Conservation (phyloP, 2,888 invertebrate genomes). For the Microctonus brassicae region DNA sequence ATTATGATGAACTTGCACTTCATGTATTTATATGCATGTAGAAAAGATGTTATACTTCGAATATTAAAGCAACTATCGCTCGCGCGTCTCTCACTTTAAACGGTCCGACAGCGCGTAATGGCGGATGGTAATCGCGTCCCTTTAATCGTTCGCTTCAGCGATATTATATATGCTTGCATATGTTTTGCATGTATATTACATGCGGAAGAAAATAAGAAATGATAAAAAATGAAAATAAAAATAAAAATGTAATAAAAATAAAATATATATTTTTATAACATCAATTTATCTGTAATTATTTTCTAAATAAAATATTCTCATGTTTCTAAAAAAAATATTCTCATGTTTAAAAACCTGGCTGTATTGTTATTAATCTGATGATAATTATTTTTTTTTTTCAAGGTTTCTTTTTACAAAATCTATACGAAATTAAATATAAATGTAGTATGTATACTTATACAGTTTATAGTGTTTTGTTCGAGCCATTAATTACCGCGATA, state of each 20-base stretch:
- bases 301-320: too few relatives aligned
- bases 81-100: slow-evolving; percentile 40
- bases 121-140: slow-evolving; percentile 46
- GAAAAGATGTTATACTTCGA: slow-evolving; percentile 38
- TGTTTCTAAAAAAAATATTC: background rate
- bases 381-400: background rate
- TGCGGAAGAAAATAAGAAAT: background rate
- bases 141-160: slow-evolving; percentile 41
- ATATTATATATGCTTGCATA: slow-evolving; percentile 9
- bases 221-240: background rate
- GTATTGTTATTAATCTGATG: background rate
- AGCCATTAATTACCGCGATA: slow-evolving; percentile 1
- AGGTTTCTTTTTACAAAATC: too few relatives aligned
- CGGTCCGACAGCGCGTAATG: slow-evolving; percentile 46
- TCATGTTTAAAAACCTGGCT: background rate
- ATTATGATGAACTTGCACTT: slow-evolving; percentile 8
- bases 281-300: background rate
- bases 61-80: slow-evolving; percentile 45
- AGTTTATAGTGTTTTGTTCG: background rate
- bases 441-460: background rate
- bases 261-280: background rate
- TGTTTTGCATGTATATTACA: background rate
- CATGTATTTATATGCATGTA: slow-evolving; percentile 22
- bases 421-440: background rate
- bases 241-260: background rate